Conservation (phyloP, 53 echinoderm and acorn worm genomes). For the Actinopyga echinites region DNA sequence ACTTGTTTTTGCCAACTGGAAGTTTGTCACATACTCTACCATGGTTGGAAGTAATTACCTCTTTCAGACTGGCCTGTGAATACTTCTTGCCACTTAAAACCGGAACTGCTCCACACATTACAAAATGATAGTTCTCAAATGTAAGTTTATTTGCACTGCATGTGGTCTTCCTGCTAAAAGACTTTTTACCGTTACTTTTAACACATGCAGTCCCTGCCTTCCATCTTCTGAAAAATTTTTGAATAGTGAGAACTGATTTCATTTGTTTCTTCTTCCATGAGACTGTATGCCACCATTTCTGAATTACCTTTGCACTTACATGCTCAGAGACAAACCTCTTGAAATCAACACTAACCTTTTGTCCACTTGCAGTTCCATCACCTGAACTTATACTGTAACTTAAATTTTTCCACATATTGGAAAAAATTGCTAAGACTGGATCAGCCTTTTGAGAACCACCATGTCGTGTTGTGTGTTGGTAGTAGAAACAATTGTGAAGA, state of each 20-base stretch:
- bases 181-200: too few species aligned
- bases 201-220: background rate
- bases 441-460: constrained; percentile 61
- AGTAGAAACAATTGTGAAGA: constrained; percentile 52
- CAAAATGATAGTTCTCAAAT: constrained; percentile 12
- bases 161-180: background rate
- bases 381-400: background rate
- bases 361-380: background rate
- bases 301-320: background rate
- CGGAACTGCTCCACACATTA: background rate
- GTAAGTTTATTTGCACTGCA: background rate
- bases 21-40: background rate
- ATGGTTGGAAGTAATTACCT: background rate
- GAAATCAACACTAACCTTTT: background rate
- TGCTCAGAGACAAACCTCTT: background rate
- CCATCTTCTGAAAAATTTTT: background rate
- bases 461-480: constrained; percentile 64
- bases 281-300: background rate
- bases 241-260: background rate
- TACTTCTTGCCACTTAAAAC: background rate
- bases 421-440: background rate
- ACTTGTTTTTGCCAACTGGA: background rate
- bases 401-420: constrained; percentile 13
- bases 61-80: background rate
- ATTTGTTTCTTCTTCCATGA: background rate